Evolutionary conservation across 92 coral and sea anemone genomes (phyloP).

Genomic region (Parazoanthus swiftii): DNA sequence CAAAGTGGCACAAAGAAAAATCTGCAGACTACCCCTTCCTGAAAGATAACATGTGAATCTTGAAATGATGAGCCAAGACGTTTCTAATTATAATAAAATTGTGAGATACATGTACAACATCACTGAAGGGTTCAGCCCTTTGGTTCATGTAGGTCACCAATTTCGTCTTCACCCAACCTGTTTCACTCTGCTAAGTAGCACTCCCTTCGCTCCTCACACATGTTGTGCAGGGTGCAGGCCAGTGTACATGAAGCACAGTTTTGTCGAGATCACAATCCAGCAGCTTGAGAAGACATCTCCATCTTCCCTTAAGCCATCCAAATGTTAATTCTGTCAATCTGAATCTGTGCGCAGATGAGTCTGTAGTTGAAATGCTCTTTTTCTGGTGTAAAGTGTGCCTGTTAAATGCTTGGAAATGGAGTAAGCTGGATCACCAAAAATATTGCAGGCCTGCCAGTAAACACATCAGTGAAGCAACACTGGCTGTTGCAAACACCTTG

Average conservation of each 20-base stretch:
- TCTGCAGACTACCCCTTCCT: not conserved
- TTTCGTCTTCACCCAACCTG: slow-evolving; percentile 44
- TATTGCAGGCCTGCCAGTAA: slow-evolving; percentile 62
- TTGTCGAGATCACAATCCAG: slow-evolving; percentile 49
- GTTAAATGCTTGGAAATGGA: slow-evolving; percentile 62
- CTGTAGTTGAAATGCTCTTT: slow-evolving; percentile 61
- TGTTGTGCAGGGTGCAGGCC: slow-evolving; percentile 53
- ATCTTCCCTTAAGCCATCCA: slow-evolving; percentile 56
- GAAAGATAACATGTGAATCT: slow-evolving; percentile 6
- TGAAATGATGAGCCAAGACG: slow-evolving; percentile 34
- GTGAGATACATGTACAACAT: slow-evolving; percentile 2
- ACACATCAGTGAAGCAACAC: slow-evolving; percentile 64
- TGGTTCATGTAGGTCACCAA: slow-evolving; percentile 42
- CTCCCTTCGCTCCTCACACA: slow-evolving; percentile 42
- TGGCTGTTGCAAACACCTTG: slow-evolving; percentile 69
- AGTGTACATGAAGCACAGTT: slow-evolving; percentile 47
- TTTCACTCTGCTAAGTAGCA: slow-evolving; percentile 33
- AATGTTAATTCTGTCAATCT: slow-evolving; percentile 51
- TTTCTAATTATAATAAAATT: not conserved
- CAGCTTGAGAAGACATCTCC: slow-evolving; percentile 43
- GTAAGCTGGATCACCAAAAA: slow-evolving; percentile 61
- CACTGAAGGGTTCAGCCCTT: slow-evolving; percentile 30
- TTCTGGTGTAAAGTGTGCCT: slow-evolving; percentile 57
- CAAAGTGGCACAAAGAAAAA: too few relatives aligned
- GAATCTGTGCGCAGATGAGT: slow-evolving; percentile 45